These are phyloP conservation scores for Cynopterus brachyotis DNA, from an alignment of 2,113 vertebrate species.

Conservation along the genomic window DNA sequence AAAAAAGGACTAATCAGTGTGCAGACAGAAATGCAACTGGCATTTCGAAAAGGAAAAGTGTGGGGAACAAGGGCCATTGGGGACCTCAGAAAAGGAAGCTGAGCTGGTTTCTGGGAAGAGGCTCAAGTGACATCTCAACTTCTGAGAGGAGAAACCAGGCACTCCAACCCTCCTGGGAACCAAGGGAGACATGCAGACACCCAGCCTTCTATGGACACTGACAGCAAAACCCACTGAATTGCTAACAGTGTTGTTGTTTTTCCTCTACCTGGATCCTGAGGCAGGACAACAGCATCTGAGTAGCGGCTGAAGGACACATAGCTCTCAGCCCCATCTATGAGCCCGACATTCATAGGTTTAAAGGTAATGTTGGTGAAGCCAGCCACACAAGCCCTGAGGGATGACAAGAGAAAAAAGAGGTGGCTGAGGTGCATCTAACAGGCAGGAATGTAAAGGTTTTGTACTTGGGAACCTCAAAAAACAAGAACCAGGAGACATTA, in stretches of 20 bases:
- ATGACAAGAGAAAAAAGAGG: not conserved
- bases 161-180: no score
- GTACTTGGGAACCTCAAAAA: rapidly evolving
- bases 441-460: rapidly evolving
- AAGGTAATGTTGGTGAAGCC: slow-evolving; percentile 84
- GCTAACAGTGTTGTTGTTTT: not conserved
- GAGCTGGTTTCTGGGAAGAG: not conserved
- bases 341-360: rapidly evolving
- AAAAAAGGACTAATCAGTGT: not conserved
- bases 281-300: slow-evolving; percentile 70
- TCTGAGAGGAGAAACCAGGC: not conserved
- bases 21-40: not conserved
- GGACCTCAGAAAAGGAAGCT: not conserved
- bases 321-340: slow-evolving; percentile 75
- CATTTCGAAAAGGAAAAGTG: no score
- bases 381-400: slow-evolving; percentile 81
- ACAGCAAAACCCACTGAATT: not conserved
- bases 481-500: slow-evolving; percentile 50
- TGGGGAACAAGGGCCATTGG: rapidly evolving
- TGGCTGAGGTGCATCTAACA: rapidly evolving
- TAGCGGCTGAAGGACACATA: slow-evolving; percentile 81
- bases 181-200: rapidly evolving
- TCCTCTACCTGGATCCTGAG: slow-evolving; percentile 85
- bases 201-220: not conserved
- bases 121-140: not conserved